Conservation (phyloP, 2,888 invertebrate genomes). For the Schizotus pectinicornis region DNA sequence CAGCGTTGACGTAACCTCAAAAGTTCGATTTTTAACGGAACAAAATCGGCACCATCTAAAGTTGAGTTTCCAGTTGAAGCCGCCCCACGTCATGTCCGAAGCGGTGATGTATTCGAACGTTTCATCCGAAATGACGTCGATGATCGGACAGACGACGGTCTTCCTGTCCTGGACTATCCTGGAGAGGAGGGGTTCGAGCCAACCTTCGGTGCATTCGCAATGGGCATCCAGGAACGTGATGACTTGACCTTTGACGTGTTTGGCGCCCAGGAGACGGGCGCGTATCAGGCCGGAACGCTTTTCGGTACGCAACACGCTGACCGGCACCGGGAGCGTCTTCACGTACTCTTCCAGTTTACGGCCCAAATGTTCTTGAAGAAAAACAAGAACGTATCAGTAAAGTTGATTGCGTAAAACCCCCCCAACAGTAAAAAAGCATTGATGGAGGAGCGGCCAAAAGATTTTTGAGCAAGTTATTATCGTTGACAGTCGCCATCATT, state of each 20-base stretch:
- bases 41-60: conserved; percentile 81
- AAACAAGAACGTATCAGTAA: conserved; percentile 13
- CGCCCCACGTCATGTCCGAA: conserved; percentile 99
- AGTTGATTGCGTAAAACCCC: neutral
- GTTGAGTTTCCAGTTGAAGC: conserved; percentile 99
- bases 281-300: conserved; percentile 95
- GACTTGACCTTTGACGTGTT: conserved; percentile 88
- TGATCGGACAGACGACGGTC: conserved; percentile 97
- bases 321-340: conserved; percentile 82
- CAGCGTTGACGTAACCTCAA: too few species aligned
- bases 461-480: too few species aligned
- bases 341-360: conserved; percentile 89
- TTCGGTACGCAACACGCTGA: conserved; percentile 86
- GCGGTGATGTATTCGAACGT: conserved; percentile 99
- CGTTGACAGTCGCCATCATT: too few species aligned
- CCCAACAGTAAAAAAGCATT: too few species aligned
- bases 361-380: conserved; percentile 80
- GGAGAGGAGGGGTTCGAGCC: conserved; percentile 93
- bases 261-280: conserved; percentile 92
- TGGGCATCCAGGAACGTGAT: conserved; percentile 98
- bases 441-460: too few species aligned
- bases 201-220: conserved; percentile 98
- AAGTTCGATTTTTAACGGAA: too few species aligned
- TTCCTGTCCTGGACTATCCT: conserved; percentile 91
- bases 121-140: conserved; percentile 98